Evolutionary conservation across 2,113 vertebrate species (phyloP), one percentile per base, ranked within the genome.

Genomic region (Dermatemys mawii): DNA sequence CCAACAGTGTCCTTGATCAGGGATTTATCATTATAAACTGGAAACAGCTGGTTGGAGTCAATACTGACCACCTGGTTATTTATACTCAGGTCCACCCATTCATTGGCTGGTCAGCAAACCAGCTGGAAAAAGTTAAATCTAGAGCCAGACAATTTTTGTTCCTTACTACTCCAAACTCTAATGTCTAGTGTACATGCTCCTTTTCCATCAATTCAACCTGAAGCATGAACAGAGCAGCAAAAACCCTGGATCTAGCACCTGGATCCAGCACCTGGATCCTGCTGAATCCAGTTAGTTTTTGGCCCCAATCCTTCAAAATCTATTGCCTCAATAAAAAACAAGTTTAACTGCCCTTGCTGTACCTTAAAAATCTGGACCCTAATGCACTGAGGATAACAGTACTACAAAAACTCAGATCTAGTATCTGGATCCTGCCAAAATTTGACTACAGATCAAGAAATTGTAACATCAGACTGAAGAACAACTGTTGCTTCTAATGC

Each of bases 41-140:
- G 50, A 12, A 92, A 5, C 93, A 97, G 87, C 93, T 96, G 94
- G 24, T 29, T 38, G 75, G 67, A 38, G n/a, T 32, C 27, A 76
- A 76, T 41, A 11, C 14, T 57, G 55, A 73, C 38, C 63, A 88
- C 46, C 60, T 35, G 5, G 8, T 22, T 93, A 6, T 80, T 95
- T 78, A 35, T 53, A 27, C 12, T 60, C 1, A 92, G 50, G 19
- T 0, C 24, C 80, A 22, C 17, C 53, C 44, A 41, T 2, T 38
- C 50, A 19, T 29, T 46, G 2, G 2, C 12, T 41, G 75, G 51
- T 48, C 19, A 63, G 0, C 75, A 63, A 78, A 44, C 13, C 0
- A 32, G 13, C 7, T 14, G 10, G n/a, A 51, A 6, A 3, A 5
- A 12, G 5, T 0, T 54, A 60, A 55, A 86, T n/a, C 3, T 53